Percentiles rank a stretch among this genome's conserved stretches.
phyloP scores from a whole-genome alignment of 2,797 vertebrate genomes.

The Potorous gilbertii region DNA sequence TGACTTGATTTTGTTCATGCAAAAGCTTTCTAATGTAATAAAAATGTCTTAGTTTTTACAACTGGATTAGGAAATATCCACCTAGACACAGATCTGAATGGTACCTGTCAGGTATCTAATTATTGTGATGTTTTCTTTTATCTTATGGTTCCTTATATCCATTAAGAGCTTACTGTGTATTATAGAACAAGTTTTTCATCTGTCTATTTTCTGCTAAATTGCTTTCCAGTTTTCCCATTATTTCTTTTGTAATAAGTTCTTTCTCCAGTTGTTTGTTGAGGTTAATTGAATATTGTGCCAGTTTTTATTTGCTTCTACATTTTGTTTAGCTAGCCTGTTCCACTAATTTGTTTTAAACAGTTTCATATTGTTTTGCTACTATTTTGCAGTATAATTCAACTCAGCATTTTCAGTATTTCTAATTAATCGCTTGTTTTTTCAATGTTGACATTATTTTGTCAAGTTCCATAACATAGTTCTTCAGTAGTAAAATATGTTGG shows the following conservation, averaged over 20 bases:
- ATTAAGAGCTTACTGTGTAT: not conserved
- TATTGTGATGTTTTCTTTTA: not conserved
- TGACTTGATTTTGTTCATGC: no score
- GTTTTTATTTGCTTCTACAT: not conserved
- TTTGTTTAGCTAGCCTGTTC: not conserved
- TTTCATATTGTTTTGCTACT: not conserved
- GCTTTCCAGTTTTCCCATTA: not conserved
- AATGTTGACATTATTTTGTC: not conserved
- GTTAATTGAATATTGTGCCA: not conserved
- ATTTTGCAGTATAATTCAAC: not conserved
- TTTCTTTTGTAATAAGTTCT: not conserved
- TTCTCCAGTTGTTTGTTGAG: not conserved
- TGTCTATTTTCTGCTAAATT: not conserved
- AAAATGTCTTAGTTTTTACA: not conserved
- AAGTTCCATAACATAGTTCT: not conserved
- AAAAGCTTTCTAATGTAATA: not conserved
- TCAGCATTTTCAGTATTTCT: not conserved
- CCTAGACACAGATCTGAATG: not conserved
- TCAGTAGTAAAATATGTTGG: not conserved
- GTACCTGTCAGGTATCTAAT: not conserved
- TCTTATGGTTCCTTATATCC: not conserved
- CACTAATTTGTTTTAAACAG: not conserved
- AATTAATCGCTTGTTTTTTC: not conserved
- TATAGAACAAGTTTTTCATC: not conserved
- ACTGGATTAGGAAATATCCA: not conserved